A percentile compares a stretch with the other conserved stretches of the same genome.
Evolutionary conservation across 2,113 vertebrate genomes (phyloP).

Genomic region (Myocastor coypus): DNA sequence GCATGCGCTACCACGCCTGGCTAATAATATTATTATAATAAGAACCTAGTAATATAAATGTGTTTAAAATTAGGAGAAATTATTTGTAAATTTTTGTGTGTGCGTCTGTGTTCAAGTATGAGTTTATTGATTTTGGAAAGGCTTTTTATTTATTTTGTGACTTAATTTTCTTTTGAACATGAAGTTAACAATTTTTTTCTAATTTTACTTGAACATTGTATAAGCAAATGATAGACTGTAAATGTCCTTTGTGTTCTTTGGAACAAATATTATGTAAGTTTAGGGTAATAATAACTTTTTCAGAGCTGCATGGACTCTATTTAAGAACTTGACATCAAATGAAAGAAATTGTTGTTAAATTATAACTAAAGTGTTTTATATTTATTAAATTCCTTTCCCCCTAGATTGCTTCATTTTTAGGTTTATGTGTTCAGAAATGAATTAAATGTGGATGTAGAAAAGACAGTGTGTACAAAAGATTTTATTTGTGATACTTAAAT

Average conservation of each 20-base stretch:
- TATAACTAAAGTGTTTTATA: slow-evolving; percentile 44
- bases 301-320: background rate
- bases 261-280: slow-evolving; percentile 48
- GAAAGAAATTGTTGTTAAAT: slow-evolving; percentile 1
- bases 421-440: slow-evolving; percentile 50
- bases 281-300: background rate
- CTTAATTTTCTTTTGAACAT: slow-evolving; percentile 54
- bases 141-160: slow-evolving; percentile 7
- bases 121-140: background rate
- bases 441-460: slow-evolving; percentile 22
- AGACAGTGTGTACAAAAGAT: background rate
- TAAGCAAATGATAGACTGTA: background rate
- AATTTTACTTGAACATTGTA: slow-evolving; percentile 13
- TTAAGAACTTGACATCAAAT: slow-evolving; percentile 60
- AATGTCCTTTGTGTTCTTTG: slow-evolving; percentile 44
- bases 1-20: too few relatives aligned
- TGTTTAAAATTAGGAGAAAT: slow-evolving; percentile 62
- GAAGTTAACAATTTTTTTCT: slow-evolving; percentile 2
- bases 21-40: slow-evolving; percentile 43
- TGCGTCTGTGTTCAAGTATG: background rate
- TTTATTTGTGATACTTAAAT: slow-evolving; percentile 38
- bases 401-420: slow-evolving; percentile 4
- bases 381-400: slow-evolving; percentile 4
- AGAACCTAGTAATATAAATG: slow-evolving; percentile 65
- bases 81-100: slow-evolving; percentile 14